phyloP scores from a whole-genome alignment of 2,888 invertebrate species.

The Zygaena filipendulae region DNA sequence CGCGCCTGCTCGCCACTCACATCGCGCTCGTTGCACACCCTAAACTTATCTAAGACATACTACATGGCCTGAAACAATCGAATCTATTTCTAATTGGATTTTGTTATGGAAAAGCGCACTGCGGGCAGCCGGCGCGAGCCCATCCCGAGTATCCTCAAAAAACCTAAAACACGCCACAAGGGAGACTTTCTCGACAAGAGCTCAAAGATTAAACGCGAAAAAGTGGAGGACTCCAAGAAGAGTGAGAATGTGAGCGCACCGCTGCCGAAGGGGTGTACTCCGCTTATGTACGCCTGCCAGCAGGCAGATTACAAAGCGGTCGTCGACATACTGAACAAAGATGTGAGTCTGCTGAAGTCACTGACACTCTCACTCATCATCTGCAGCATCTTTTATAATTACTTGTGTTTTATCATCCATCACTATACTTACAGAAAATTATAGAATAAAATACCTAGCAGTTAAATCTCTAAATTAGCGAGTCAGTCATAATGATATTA shows the following conservation, averaged over 20 bases:
- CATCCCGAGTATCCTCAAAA: slow-evolving; percentile 60
- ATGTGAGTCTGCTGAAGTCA: too few species aligned
- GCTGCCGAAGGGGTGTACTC: slow-evolving; percentile 78
- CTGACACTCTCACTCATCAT: slow-evolving; percentile 8
- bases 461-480: too few species aligned
- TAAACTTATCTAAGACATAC: slow-evolving; percentile 18
- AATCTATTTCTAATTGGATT: too few species aligned
- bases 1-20: slow-evolving; percentile 55
- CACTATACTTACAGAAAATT: too few species aligned
- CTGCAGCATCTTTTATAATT: neutral
- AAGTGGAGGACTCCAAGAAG: slow-evolving; percentile 41
- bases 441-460: too few species aligned
- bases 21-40: slow-evolving; percentile 20
- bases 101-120: slow-evolving; percentile 58
- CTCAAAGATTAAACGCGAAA: slow-evolving; percentile 54
- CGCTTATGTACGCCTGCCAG: slow-evolving; percentile 93
- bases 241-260: slow-evolving; percentile 44
- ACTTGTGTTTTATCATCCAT: too few species aligned
- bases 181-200: slow-evolving; percentile 56
- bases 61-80: slow-evolving; percentile 36
- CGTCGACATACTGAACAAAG: slow-evolving; percentile 77
- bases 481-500: too few species aligned
- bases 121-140: slow-evolving; percentile 50
- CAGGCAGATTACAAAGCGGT: slow-evolving; percentile 85
- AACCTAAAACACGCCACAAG: slow-evolving; percentile 42